Base-by-base conservation (phyloP, 2,113 vertebrate species). In the Centrocercus urophasianus region DNA sequence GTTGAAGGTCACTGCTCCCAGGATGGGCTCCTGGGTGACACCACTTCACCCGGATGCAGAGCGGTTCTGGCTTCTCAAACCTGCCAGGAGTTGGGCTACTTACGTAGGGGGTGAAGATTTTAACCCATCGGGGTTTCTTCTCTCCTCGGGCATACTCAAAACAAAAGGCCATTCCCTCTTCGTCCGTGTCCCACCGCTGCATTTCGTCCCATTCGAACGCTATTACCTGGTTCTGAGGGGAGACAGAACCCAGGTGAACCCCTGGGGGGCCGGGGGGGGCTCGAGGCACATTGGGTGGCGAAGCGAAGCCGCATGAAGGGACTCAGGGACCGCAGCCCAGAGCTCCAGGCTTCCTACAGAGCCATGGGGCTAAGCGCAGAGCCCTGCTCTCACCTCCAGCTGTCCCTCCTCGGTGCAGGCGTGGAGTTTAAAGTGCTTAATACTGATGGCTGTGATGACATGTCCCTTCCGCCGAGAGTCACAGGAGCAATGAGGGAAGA, bases 161-260 rank as follows among this genome's bases (percentile, higher is more conserved):
- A 75, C 99, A 99, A 95, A 99, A 99, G 1, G 99, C 99, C 99
- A 99, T 99, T 2, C 99, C 99, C 96, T 99, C 99, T 90, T 99
- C 99, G 4, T 99, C 99, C 0, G 99, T 99, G 97, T 99, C 99
- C 99, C 99, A 99, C 59, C 99, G 98, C 97, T 99, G 99, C 99
- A 99, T 99, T 97, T 99, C 99, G 0, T 96, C 98, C 99, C 99
- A 99, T 66, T 99, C 98, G 15, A 99, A 99, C 0, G 98, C 98
- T 14, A 99, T 99, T 43, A 99, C 99, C 97, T 99, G 99, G 97
- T 99, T 99, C 99, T 99, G 94, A 5, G 48, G 43, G 67, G 64
- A 43, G 10, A 59, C 0, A 5, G 40, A 18, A 7, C 47, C 20
- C 43, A 3, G 64, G 34, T 83, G 72, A 71, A 43, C 10, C 5